A percentile compares a stretch with the other conserved stretches of the same genome.
phyloP scores from a whole-genome alignment of 2,797 vertebrate genomes.

The Botia almorhae region DNA sequence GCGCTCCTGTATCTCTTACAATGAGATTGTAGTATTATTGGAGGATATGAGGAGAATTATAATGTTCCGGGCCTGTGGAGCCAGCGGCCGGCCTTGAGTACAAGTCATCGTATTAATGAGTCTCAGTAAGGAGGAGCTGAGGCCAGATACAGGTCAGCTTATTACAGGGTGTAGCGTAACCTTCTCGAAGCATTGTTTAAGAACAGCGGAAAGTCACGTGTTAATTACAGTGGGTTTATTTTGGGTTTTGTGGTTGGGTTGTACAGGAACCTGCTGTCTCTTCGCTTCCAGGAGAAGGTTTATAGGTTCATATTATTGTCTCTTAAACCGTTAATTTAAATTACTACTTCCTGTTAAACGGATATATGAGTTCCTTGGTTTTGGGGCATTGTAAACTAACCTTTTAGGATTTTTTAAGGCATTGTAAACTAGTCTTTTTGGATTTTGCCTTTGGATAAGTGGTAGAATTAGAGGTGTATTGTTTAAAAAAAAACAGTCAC shows the following conservation, averaged over 20 bases:
- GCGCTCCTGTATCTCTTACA: conserved; percentile 5
- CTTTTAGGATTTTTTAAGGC: no score
- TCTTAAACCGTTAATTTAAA: no score
- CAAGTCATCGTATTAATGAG: not conserved
- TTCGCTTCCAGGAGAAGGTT: not conserved
- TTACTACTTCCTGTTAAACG: no score
- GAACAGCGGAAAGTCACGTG: not conserved
- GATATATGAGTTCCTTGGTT: no score
- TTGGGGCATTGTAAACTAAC: no score
- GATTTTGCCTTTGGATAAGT: no score
- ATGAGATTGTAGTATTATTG: conserved; percentile 32
- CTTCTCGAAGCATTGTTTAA: not conserved
- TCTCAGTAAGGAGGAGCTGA: not conserved
- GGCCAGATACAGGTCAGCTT: not conserved
- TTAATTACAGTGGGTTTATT: conserved; percentile 1
- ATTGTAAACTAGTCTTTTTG: no score
- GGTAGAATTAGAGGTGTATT: no score
- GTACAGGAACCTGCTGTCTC: not conserved
- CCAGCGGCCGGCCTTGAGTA: conserved; percentile 15
- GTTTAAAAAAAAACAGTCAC: no score
- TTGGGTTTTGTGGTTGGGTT: not conserved
- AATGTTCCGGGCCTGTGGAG: conserved; percentile 25
- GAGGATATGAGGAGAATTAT: conserved; percentile 44
- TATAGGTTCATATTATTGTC: no score
- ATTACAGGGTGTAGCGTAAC: not conserved